These are phyloP conservation scores for Eurypyga helias DNA, from an alignment of 2,113 vertebrate genomes.

Conservation along the genomic window DNA sequence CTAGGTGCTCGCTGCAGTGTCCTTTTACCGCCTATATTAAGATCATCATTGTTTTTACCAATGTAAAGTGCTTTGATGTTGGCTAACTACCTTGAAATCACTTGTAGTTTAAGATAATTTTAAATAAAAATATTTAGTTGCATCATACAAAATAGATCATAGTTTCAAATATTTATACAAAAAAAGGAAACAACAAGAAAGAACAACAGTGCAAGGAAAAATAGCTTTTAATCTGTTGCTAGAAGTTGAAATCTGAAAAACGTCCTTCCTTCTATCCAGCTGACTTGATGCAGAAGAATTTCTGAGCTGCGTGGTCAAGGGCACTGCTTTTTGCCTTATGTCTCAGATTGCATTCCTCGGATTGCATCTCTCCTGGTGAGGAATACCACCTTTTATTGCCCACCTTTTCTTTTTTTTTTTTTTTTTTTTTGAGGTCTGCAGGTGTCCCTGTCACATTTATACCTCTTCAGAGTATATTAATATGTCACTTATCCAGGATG, in stretches of 20 bases:
- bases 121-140: neutral
- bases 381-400: neutral
- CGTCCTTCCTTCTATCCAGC: neutral
- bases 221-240: neutral
- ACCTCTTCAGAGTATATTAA: neutral
- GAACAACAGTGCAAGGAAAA: neutral
- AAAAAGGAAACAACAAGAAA: neutral
- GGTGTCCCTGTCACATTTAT: neutral
- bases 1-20: neutral
- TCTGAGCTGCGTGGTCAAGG: neutral
- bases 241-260: neutral
- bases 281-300: neutral
- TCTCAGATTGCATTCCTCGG: neutral
- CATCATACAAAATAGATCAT: neutral
- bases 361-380: neutral
- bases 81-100: neutral
- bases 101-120: neutral
- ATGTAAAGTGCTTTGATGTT: neutral
- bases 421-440: neutral
- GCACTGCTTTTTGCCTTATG: neutral
- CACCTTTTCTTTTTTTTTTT: accelerated
- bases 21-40: neutral
- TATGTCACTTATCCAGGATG: neutral
- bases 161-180: neutral
- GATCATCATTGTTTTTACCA: accelerated